These are phyloP conservation scores for Diaprepes abbreviatus DNA, from an alignment of 2,888 invertebrate species.

Conservation along the genomic window DNA sequence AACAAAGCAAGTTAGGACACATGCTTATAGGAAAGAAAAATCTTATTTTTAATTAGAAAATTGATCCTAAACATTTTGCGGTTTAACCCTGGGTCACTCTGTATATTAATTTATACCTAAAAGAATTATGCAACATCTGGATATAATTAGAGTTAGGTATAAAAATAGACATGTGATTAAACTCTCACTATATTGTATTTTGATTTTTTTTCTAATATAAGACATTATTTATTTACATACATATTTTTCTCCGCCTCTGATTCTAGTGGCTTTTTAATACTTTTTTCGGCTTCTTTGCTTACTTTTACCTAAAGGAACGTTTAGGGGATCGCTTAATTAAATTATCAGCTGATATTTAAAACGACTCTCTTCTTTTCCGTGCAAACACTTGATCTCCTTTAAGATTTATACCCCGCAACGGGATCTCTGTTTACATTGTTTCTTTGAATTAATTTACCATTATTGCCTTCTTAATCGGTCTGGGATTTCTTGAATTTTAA, in stretches of 20 bases:
- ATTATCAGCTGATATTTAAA: conserved; percentile 69
- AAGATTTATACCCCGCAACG: conserved; percentile 48
- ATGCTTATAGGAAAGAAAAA: too few species aligned
- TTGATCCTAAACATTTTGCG: too few species aligned
- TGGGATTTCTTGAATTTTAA: conserved; percentile 25
- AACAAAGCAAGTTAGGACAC: too few species aligned
- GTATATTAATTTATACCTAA: too few species aligned
- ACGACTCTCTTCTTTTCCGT: conserved; percentile 56
- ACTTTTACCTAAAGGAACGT: conserved; percentile 36
- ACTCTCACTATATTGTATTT: too few species aligned
- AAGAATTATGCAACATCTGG: too few species aligned
- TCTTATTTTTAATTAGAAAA: too few species aligned
- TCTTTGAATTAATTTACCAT: conserved; percentile 50
- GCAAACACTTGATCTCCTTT: conserved; percentile 51
- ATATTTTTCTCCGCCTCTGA: conserved; percentile 32
- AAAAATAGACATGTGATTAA: too few species aligned
- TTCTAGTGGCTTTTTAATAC: neutral
- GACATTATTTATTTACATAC: too few species aligned
- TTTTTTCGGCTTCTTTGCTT: conserved; percentile 28
- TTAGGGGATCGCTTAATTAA: conserved; percentile 67
- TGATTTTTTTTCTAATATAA: too few species aligned
- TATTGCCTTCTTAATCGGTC: conserved; percentile 46
- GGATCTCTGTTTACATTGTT: conserved; percentile 49
- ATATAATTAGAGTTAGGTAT: too few species aligned
- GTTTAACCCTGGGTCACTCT: too few species aligned